These are phyloP conservation scores for Hylaeus anthracinus DNA, from an alignment of 1,140 invertebrate genomes.

Conservation along the genomic window DNA sequence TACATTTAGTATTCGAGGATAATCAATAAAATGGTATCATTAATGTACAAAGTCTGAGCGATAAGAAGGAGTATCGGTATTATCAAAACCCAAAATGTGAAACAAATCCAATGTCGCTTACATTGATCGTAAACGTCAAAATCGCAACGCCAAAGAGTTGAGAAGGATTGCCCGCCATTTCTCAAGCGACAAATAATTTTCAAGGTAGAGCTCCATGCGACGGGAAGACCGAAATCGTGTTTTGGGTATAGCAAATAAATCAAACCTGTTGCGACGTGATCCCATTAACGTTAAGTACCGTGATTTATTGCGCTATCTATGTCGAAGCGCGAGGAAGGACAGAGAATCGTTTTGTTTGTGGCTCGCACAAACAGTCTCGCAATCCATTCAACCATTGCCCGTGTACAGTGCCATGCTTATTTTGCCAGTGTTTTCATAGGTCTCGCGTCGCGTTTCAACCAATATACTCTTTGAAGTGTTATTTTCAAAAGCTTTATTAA, in stretches of 20 bases:
- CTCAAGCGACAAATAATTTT: neutral
- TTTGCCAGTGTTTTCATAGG: neutral
- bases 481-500: neutral
- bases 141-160: neutral
- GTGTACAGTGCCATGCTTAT: neutral
- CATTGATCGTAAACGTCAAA: neutral
- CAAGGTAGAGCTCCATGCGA: neutral
- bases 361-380: conserved; percentile 17
- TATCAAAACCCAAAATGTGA: no score
- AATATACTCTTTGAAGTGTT: neutral
- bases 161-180: neutral
- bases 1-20: no score
- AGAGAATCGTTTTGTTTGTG: conserved; percentile 24
- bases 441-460: neutral
- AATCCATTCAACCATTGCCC: conserved; percentile 35
- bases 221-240: neutral
- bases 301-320: conserved; percentile 26
- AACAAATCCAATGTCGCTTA: no score
- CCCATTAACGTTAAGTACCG: conserved; percentile 39
- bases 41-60: no score
- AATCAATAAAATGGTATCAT: no score
- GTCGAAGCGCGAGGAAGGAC: conserved; percentile 9
- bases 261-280: conserved; percentile 42
- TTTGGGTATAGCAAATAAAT: conserved; percentile 30
- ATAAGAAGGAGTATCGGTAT: no score